These are phyloP conservation scores for Chironomus tentans DNA, from an alignment of 2,888 invertebrate genomes.

Conservation along the genomic window DNA sequence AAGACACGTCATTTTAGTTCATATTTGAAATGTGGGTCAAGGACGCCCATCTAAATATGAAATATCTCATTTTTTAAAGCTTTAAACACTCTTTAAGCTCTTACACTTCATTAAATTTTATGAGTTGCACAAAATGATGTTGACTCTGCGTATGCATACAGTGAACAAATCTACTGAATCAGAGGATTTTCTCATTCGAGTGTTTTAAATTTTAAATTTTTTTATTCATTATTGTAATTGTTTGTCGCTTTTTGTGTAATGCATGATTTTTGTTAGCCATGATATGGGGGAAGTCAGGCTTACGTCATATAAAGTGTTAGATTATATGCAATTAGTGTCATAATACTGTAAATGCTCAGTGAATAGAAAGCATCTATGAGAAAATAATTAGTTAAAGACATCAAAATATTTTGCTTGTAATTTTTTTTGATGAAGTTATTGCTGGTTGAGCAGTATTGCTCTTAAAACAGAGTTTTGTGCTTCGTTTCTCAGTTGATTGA, in stretches of 20 bases:
- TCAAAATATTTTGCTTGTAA: no score
- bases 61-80: background rate
- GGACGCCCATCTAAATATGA: background rate
- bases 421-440: no score
- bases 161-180: no score
- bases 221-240: background rate
- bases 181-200: background rate
- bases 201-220: background rate
- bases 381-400: no score
- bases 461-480: no score
- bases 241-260: background rate
- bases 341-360: no score
- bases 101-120: conserved; percentile 21
- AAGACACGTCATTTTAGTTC: no score
- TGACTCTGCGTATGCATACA: background rate
- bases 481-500: no score
- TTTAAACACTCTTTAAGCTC: conserved; percentile 2
- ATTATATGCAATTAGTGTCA: no score
- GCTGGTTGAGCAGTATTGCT: no score
- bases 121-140: background rate
- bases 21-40: conserved; percentile 4
- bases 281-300: background rate
- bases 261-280: background rate
- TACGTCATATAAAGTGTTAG: no score
- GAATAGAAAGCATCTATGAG: no score